These are phyloP conservation scores for Drosophila hamatofila DNA, from an alignment of 2,888 invertebrate genomes.

Conservation along the genomic window DNA sequence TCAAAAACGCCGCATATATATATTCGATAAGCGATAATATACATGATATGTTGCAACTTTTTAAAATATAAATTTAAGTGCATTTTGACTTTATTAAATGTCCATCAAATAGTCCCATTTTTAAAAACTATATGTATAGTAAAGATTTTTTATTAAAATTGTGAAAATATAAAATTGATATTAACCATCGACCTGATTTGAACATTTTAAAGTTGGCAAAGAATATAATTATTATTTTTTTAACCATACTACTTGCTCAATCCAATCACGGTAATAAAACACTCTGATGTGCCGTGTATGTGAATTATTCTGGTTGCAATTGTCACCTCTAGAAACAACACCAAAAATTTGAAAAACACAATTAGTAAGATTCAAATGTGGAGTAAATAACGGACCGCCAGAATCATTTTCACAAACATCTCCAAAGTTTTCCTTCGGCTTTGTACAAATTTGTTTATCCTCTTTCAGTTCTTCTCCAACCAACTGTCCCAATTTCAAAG, in stretches of 20 bases:
- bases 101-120: too few relatives aligned
- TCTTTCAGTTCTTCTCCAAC: neutral
- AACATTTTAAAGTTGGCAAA: neutral
- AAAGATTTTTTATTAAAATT: neutral
- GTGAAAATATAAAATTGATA: neutral
- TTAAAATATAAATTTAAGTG: conserved; percentile 3
- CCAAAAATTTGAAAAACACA: conserved; percentile 34
- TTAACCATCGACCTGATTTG: neutral
- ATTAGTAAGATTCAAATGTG: neutral
- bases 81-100: neutral
- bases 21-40: conserved; percentile 46
- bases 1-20: conserved; percentile 19
- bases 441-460: conserved; percentile 21
- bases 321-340: neutral
- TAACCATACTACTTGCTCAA: conserved; percentile 38
- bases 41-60: neutral
- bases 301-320: fast-evolving
- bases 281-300: conserved; percentile 16
- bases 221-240: neutral
- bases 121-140: neutral
- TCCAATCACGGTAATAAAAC: conserved; percentile 39
- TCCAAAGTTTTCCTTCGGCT: neutral
- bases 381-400: conserved; percentile 44
- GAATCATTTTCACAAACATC: conserved; percentile 41
- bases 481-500: neutral